Percentiles rank a stretch among this genome's conserved stretches.
Conservation (phyloP, 2,113 vertebrate species). For the Acanthochromis polyacanthus region DNA sequence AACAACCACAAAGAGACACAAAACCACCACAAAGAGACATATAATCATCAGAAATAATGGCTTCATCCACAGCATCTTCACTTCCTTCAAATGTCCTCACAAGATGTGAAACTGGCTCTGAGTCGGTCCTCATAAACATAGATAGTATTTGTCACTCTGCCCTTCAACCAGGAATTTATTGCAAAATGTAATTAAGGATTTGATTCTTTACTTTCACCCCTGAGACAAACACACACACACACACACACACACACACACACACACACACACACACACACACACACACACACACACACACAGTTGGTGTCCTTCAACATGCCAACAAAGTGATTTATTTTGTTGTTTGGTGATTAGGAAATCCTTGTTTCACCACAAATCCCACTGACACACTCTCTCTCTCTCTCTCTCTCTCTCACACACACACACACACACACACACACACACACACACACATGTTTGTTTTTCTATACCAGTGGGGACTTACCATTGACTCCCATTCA, state of each 20-base stretch:
- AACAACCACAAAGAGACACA: too few relatives aligned
- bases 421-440: background rate
- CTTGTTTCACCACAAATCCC: constrained; percentile 11
- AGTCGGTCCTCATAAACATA: background rate
- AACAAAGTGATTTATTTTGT: constrained; percentile 20
- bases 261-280: constrained; percentile 14
- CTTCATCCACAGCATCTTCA: too few relatives aligned
- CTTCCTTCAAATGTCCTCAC: background rate
- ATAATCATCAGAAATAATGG: too few relatives aligned
- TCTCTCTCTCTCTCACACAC: too few relatives aligned
- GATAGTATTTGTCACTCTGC: background rate
- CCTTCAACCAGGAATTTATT: constrained; percentile 32
- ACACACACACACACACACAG: background rate
- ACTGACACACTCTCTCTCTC: too few relatives aligned
- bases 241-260: constrained; percentile 2
- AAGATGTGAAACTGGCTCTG: accelerated
- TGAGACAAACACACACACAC: constrained; percentile 2
- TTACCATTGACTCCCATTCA: too few relatives aligned
- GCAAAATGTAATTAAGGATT: constrained; percentile 43
- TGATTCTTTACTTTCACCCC: constrained; percentile 26
- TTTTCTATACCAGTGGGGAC: too few relatives aligned
- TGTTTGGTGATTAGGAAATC: constrained; percentile 15
- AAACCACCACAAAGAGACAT: too few relatives aligned
- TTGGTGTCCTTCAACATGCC: constrained; percentile 2
- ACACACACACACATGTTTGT: too few relatives aligned